phyloP scores from a whole-genome alignment of 2,113 vertebrate species.

The Prunella fulvescens region DNA sequence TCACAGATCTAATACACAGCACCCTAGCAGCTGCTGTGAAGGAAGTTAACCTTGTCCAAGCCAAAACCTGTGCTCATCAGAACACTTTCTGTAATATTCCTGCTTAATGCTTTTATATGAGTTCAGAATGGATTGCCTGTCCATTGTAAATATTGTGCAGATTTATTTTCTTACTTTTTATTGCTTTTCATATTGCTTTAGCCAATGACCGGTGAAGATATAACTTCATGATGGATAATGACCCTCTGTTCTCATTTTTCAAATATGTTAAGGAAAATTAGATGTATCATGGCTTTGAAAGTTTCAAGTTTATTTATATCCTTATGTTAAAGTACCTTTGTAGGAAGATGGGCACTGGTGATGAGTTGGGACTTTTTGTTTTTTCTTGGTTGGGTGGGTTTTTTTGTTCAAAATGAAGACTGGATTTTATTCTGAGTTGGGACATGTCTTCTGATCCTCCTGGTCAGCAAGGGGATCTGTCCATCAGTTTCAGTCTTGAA shows the following conservation, averaged over 20 bases:
- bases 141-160: neutral
- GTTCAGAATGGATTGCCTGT: neutral
- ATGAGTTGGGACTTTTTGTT: neutral
- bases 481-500: neutral
- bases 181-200: neutral
- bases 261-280: neutral
- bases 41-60: neutral
- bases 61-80: neutral
- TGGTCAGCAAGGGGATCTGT: neutral
- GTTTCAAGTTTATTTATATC: neutral
- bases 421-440: neutral
- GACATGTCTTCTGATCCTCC: constrained; percentile 1
- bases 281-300: neutral
- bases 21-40: neutral
- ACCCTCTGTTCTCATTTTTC: neutral
- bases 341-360: neutral
- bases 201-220: neutral
- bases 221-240: neutral
- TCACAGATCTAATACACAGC: neutral
- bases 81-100: neutral
- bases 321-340: neutral
- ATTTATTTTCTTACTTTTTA: neutral
- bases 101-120: neutral
- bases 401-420: neutral
- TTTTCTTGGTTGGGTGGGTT: neutral